Conservation (phyloP, 2,888 invertebrate species). For the Drosophila hamatofila region DNA sequence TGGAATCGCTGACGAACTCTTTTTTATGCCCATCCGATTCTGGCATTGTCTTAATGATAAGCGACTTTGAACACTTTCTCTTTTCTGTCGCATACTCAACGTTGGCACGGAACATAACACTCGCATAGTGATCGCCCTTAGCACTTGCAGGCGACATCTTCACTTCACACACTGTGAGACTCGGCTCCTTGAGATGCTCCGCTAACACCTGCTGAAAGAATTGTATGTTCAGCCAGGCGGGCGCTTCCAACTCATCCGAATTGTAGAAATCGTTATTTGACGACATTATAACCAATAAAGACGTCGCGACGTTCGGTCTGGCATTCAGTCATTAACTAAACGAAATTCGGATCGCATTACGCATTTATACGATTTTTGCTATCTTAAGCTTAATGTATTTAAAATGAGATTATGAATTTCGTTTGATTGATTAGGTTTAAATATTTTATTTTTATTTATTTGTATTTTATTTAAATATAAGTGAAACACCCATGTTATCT, state of each 20-base stretch:
- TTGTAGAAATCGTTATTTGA: neutral
- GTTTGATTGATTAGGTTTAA: neutral
- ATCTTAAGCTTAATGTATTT: neutral
- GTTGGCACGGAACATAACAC: conserved; percentile 3
- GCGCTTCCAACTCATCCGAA: conserved; percentile 1
- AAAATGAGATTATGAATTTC: neutral
- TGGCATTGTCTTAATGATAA: neutral
- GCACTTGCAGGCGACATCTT: neutral
- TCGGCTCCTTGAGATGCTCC: neutral
- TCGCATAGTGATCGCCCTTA: conserved; percentile 2
- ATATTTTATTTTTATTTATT: neutral
- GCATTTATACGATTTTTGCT: neutral
- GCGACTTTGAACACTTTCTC: neutral
- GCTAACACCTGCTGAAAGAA: conserved; percentile 1
- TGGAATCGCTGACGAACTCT: neutral
- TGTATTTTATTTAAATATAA: too few species aligned
- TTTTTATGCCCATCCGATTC: neutral
- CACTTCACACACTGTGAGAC: neutral
- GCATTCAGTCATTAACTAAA: neutral
- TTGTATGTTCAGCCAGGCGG: neutral
- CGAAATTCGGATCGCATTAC: neutral
- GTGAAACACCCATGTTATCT: neutral
- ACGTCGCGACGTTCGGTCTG: neutral
- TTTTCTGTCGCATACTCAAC: neutral
- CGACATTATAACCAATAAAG: neutral